phyloP scores from a whole-genome alignment of 2,797 vertebrate genomes.

The Artibeus lituratus region DNA sequence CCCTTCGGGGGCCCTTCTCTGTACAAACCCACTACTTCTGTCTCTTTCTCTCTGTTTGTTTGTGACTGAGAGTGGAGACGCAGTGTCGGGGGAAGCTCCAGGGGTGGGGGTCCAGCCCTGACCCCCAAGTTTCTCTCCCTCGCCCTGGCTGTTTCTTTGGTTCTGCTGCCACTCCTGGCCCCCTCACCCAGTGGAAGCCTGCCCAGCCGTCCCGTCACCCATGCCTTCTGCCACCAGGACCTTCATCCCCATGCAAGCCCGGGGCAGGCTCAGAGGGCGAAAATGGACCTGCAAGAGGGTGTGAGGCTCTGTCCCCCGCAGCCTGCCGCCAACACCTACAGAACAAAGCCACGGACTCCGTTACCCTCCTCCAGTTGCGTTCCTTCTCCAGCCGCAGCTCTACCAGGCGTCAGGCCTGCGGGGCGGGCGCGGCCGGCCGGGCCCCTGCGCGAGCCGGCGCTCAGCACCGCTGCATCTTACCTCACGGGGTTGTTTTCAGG shows the following conservation, averaged over 20 bases:
- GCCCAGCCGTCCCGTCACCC: not conserved
- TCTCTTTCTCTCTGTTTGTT: not conserved
- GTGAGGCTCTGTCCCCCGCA: not conserved
- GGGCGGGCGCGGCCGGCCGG: constrained; percentile 54
- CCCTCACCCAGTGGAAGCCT: not conserved
- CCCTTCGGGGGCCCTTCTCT: not conserved
- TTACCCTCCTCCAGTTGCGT: constrained; percentile 79
- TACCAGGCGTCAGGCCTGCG: constrained; percentile 81
- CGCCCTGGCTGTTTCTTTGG: not conserved
- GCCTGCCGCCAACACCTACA: constrained; percentile 18
- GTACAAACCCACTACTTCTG: not conserved
- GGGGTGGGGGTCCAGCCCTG: not conserved
- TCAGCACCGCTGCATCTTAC: constrained; percentile 88
- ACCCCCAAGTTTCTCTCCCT: too few relatives aligned
- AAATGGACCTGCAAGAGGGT: not conserved
- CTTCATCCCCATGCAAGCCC: not conserved
- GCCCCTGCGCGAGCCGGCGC: constrained; percentile 50
- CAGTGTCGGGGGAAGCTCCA: not conserved
- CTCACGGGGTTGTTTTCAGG: constrained; percentile 98
- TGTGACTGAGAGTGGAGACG: not conserved
- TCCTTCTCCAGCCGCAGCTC: constrained; percentile 81
- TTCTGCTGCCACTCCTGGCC: not conserved
- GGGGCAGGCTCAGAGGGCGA: not conserved
- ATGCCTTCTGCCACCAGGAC: constrained; percentile 39
- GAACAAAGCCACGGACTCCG: constrained; percentile 82